These are phyloP conservation scores for Tiaroga cobitis DNA, from an alignment of 2,797 vertebrate genomes.

Conservation along the genomic window DNA sequence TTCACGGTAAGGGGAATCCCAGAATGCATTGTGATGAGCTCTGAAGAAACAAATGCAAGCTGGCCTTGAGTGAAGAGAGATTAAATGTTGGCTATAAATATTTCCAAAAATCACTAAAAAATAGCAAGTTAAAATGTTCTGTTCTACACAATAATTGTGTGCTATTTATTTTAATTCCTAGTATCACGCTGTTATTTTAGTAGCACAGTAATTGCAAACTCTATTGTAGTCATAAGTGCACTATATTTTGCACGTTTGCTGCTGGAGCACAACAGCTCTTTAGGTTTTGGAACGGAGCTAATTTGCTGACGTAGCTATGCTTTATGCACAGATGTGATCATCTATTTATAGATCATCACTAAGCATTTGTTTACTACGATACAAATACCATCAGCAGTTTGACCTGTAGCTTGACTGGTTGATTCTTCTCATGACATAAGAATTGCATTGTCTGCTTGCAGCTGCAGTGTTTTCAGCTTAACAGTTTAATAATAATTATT, in stretches of 20 bases:
- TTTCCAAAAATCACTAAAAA: background rate
- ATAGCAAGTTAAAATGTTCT: background rate
- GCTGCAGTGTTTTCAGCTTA: background rate
- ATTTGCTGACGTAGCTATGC: constrained; percentile 8
- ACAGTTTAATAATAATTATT: background rate
- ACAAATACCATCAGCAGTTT: background rate
- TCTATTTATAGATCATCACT: constrained; percentile 18
- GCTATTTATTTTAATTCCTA: background rate
- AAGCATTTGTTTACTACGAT: constrained; percentile 30
- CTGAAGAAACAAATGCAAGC: background rate
- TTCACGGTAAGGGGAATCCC: background rate
- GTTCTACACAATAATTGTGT: background rate
- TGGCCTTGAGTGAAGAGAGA: background rate
- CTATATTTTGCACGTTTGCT: background rate
- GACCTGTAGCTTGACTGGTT: constrained; percentile 20
- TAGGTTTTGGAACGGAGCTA: background rate
- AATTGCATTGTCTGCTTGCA: background rate
- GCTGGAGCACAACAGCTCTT: background rate
- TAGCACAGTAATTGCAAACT: background rate
- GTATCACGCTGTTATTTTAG: background rate
- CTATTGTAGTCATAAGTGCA: background rate
- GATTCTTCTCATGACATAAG: background rate
- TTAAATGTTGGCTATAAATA: background rate
- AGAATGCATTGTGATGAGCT: background rate
- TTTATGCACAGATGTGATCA: constrained; percentile 6